Evolutionary conservation across 2,797 vertebrate species (phyloP).

Genomic region (Artibeus lituratus): DNA sequence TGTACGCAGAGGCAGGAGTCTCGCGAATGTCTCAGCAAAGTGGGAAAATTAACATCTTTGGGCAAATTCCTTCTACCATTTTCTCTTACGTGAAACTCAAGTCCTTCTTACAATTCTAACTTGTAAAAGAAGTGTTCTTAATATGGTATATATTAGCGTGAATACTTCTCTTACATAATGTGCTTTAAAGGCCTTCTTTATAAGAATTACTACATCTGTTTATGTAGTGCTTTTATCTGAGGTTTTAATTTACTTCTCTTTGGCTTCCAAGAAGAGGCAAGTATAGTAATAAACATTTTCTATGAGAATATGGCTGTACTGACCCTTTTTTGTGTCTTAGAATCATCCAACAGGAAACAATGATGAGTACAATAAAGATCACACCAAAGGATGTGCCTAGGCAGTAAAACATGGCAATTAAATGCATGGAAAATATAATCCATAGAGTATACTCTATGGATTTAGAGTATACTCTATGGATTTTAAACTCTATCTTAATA

Average conservation of each 20-base stretch:
- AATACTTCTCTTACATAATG: background rate
- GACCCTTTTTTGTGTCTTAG: background rate
- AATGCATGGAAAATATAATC: background rate
- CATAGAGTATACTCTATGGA: too few species aligned
- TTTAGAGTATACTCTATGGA: too few species aligned
- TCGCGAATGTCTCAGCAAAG: background rate
- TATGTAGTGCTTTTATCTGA: background rate
- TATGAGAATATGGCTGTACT: background rate
- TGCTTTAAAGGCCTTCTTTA: background rate
- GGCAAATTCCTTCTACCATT: background rate
- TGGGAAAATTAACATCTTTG: background rate
- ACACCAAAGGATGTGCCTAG: conserved; percentile 15
- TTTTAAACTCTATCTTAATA: background rate
- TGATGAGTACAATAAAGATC: background rate
- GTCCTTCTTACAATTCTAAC: background rate
- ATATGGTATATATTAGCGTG: background rate
- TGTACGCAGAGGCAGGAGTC: background rate
- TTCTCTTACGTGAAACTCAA: background rate
- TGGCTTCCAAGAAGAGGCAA: background rate
- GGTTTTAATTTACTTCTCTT: background rate
- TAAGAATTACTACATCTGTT: background rate
- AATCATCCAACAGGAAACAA: background rate
- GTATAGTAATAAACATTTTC: background rate
- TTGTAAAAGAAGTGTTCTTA: background rate
- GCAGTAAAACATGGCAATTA: background rate